A percentile compares a stretch with the other conserved stretches of the same genome.
phyloP scores from a whole-genome alignment of 1,140 invertebrate species.

The Eulimnadia texana region DNA sequence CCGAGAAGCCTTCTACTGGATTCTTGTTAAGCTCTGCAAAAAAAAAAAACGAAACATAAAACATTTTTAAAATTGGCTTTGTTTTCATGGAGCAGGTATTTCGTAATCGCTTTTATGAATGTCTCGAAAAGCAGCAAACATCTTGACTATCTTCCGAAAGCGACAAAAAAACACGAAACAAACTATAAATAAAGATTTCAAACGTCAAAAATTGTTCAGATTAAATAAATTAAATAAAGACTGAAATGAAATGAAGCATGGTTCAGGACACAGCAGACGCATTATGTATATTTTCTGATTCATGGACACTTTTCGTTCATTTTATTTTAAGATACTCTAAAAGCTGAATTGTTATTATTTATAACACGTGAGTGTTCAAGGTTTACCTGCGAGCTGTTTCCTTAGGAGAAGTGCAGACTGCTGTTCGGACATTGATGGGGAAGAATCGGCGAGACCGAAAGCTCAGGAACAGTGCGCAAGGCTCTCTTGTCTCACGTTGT shows the following conservation, averaged over 20 bases:
- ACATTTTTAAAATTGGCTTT: no score
- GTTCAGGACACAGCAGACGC: no score
- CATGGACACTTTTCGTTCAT: no score
- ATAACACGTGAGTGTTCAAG: no score
- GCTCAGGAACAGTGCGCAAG: background rate
- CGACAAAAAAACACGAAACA: background rate
- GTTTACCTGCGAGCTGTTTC: conserved; percentile 86
- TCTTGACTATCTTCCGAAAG: background rate
- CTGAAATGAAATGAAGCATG: no score
- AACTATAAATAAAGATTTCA: background rate
- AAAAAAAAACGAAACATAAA: conserved; percentile 22
- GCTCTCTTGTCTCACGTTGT: background rate
- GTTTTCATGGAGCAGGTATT: no score
- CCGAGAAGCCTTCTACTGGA: conserved; percentile 97
- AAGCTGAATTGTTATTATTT: no score
- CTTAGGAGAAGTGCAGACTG: conserved; percentile 85
- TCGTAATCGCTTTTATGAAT: no score
- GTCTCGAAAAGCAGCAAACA: background rate
- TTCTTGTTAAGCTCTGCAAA: conserved; percentile 93
- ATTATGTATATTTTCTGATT: no score
- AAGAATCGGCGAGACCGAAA: background rate
- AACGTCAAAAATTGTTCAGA: background rate
- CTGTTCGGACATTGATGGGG: conserved; percentile 62
- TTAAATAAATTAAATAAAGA: no score
- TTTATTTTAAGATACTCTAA: no score